These are phyloP conservation scores for Cynoglossus semilaevis DNA, from an alignment of 2,113 vertebrate genomes.

Conservation along the genomic window DNA sequence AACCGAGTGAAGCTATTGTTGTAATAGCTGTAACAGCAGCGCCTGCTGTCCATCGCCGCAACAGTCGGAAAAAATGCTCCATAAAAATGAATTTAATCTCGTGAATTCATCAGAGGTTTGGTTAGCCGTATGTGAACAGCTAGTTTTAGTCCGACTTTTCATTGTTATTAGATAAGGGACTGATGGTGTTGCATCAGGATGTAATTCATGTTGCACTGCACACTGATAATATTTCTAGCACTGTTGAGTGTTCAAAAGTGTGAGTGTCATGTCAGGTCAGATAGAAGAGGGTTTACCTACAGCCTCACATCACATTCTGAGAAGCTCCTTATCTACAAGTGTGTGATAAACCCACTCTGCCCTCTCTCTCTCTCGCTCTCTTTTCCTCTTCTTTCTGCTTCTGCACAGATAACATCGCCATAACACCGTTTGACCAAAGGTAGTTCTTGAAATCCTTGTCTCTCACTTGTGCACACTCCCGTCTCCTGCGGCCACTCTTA, in stretches of 20 bases:
- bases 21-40: too few relatives aligned
- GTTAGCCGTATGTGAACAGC: too few relatives aligned
- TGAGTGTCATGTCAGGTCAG: conserved; percentile 1
- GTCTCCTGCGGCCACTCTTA: conserved; percentile 17
- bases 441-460: conserved; percentile 37
- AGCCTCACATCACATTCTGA: conserved; percentile 40
- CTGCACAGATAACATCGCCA: conserved; percentile 43
- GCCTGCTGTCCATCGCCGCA: too few relatives aligned
- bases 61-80: too few relatives aligned
- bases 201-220: too few relatives aligned
- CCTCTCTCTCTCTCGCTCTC: conserved; percentile 30
- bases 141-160: too few relatives aligned
- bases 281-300: conserved; percentile 22
- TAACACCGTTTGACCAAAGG: conserved; percentile 42
- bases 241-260: not conserved
- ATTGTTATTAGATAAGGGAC: too few relatives aligned
- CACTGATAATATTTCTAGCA: too few relatives aligned
- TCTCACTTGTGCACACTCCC: not conserved
- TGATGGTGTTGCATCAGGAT: too few relatives aligned
- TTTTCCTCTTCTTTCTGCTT: conserved; percentile 27
- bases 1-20: too few relatives aligned
- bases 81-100: too few relatives aligned
- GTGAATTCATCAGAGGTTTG: too few relatives aligned
- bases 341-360: conserved; percentile 1
- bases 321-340: conserved; percentile 48